These are phyloP conservation scores for Marronus borbonicus DNA, from an alignment of 2,888 invertebrate species.

Conservation along the genomic window DNA sequence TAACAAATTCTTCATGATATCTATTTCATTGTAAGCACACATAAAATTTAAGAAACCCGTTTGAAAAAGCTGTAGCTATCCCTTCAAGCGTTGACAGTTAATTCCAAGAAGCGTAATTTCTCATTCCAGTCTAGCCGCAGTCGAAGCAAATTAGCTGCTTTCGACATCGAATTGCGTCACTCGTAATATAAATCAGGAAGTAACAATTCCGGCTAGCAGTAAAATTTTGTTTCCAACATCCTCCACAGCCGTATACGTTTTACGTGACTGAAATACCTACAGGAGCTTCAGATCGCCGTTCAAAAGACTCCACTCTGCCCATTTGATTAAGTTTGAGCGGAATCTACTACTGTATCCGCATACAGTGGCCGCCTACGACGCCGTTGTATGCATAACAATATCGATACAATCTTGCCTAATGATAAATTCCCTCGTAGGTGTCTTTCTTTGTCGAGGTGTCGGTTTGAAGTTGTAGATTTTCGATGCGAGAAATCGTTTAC, in stretches of 20 bases:
- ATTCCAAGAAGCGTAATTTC: not conserved
- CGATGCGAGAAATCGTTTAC: no score
- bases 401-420: not conserved
- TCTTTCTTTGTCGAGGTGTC: not conserved
- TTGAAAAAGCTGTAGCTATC: no score
- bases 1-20: no score
- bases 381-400: conserved; percentile 24
- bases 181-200: conserved; percentile 10
- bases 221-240: conserved; percentile 41
- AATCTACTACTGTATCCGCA: conserved; percentile 6
- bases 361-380: conserved; percentile 15
- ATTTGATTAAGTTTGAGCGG: conserved; percentile 33
- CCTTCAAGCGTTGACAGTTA: no score
- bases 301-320: conserved; percentile 6
- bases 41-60: no score
- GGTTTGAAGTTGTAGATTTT: no score
- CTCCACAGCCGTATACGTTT: conserved; percentile 13
- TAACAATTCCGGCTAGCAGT: conserved; percentile 29
- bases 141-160: not conserved
- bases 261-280: conserved; percentile 37
- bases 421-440: conserved; percentile 6
- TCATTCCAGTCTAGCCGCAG: not conserved
- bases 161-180: not conserved
- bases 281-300: not conserved
- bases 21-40: no score